Base-by-base conservation (phyloP, 2,888 invertebrate genomes). In the Argyresthia albistria region DNA sequence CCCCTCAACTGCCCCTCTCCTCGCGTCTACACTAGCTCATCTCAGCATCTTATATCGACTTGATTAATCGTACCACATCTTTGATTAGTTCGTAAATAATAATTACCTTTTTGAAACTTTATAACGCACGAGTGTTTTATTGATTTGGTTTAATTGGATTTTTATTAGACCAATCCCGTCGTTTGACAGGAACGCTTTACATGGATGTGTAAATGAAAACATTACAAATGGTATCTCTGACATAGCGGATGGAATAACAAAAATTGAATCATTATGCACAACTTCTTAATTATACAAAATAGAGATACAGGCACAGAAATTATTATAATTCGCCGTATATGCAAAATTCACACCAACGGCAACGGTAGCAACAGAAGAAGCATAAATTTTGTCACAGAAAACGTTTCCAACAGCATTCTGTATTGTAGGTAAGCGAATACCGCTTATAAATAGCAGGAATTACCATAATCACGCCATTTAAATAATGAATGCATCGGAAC, bases 381-480 rank as follows among this genome's bases (percentile, higher is more conserved):
- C 73, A 80, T 81, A 80, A 80, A 81, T 80, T 80, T 76, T 77
- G 73, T 68, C 69, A 69, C 70, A 70, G 69, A 75, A 79, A 80
- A 66, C 67, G 73, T 70, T 73, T 75, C 74, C 73, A 70, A 67
- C 65, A 62, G 61, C 71, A 70, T 64, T 70, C 69, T 63, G 67
- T 66, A 69, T 68, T 65, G 69, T 73, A 73, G 69, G 76, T 82
- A 81, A 80, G 80, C 80, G 82, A 82, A 79, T 81, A 72, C 73
- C 61, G 79, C 78, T 81, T 81, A 78, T 72, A 79, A 77, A 80
- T 76, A 74, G 74, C 69, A 65, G 55, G 54, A 61, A 86, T 87
- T 87, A 73, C 70, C 84, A 87, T 87, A 86, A 86, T 86, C 76
- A 68, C 57, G 69, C 80, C 61, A 82, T 86, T 83, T 84, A 80